Evolutionary conservation across 2,888 invertebrate species (phyloP).

Genomic region (Furcula furcula): DNA sequence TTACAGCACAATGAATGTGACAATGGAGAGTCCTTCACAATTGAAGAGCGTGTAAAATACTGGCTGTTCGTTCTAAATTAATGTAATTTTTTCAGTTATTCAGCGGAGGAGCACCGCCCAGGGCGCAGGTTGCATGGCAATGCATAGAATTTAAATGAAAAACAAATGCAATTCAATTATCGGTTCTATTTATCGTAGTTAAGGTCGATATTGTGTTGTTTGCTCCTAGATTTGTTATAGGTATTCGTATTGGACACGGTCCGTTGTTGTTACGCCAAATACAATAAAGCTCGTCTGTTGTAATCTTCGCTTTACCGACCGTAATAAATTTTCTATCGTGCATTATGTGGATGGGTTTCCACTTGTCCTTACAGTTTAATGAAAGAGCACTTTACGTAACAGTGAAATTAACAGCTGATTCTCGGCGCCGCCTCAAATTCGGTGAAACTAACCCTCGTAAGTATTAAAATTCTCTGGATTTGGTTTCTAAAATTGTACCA

Average conservation of each 20-base stretch:
- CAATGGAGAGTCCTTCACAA: constrained; percentile 61
- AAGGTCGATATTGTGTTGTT: constrained; percentile 2
- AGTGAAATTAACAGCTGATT: constrained; percentile 31
- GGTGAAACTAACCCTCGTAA: too few relatives aligned
- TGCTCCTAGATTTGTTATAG: constrained; percentile 46
- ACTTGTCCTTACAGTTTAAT: constrained; percentile 48
- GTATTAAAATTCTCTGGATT: too few relatives aligned
- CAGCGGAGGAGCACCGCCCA: constrained; percentile 67
- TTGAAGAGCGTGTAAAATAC: constrained; percentile 61
- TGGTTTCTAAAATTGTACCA: too few relatives aligned
- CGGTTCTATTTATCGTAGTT: not conserved
- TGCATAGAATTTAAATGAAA: constrained; percentile 2
- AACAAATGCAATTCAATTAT: not conserved
- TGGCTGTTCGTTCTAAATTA: constrained; percentile 65
- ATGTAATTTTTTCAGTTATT: constrained; percentile 70
- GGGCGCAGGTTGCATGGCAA: constrained; percentile 39
- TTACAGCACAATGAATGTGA: constrained; percentile 63
- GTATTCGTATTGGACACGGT: constrained; percentile 63
- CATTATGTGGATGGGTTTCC: constrained; percentile 38
- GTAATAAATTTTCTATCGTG: constrained; percentile 66
- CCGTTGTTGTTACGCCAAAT: constrained; percentile 51
- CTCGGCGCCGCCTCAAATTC: constrained; percentile 37
- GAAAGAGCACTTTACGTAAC: constrained; percentile 31
- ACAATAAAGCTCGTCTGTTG: constrained; percentile 54
- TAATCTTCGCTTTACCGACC: constrained; percentile 48